Conservation (phyloP, 2,888 invertebrate species). For the Macropis europaea region DNA sequence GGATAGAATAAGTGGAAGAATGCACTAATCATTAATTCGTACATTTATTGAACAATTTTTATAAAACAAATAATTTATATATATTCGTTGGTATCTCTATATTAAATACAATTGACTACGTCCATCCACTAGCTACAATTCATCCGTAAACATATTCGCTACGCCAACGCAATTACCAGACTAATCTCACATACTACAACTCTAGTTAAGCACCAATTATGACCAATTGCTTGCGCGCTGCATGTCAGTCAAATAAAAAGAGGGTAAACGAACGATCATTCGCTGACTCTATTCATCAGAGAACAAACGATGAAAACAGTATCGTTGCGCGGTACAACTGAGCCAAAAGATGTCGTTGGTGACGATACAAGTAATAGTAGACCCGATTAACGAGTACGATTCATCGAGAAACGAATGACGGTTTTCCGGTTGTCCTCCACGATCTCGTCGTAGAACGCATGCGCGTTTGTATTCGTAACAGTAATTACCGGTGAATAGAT, state of each 20-base stretch:
- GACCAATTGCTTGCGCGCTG: background rate
- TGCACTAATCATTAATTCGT: no score
- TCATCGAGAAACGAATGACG: conserved; percentile 26
- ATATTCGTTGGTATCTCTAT: background rate
- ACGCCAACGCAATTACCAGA: background rate
- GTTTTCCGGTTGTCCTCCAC: conserved; percentile 8
- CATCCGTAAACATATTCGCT: background rate
- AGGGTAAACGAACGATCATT: background rate
- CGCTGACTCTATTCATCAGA: no score
- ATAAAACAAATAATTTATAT: no score
- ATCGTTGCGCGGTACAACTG: no score
- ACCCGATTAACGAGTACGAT: conserved; percentile 34
- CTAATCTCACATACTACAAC: background rate
- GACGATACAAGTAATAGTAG: no score
- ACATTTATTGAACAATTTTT: no score
- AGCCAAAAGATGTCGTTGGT: no score
- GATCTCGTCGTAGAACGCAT: conserved; percentile 1
- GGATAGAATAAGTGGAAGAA: no score
- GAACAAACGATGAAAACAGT: no score
- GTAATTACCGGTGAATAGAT: conserved; percentile 61
- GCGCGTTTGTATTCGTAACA: conserved; percentile 48
- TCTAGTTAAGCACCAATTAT: background rate
- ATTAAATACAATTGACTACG: background rate
- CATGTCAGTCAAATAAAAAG: background rate
- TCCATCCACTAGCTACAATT: background rate